Base-by-base conservation (phyloP, 2,888 invertebrate species). In the Dasysyrphus tricinctus region DNA sequence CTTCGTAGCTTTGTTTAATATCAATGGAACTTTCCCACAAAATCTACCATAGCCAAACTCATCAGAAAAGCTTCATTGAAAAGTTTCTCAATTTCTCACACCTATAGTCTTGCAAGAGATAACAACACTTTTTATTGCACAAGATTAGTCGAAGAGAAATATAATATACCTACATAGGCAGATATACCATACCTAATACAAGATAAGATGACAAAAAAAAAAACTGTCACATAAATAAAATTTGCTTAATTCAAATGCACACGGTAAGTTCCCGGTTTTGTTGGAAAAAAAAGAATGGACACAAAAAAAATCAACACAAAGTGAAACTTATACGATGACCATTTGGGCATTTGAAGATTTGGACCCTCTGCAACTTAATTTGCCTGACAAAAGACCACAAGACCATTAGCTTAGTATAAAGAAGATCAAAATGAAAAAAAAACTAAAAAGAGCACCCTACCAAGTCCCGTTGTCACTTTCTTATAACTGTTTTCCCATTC, bases 401-500 rank as follows among this genome's bases (percentile, higher is more conserved):
- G 42, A 49, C 56, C 44, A 59, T 49, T 56, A 67, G 67, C 67
- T 7, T 34, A n/a, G 24, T 29, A 29, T 32, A 44, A 16, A 59
- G 44, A 44, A 65, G 65, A 65, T 49, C 34, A 65, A 49, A 24
- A 42, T 24, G 1, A 34, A 57, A 57, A 57, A 61, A 42, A 47
- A 39, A 5, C 3, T 39, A 59, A 59, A 16, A 19, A 65, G 47
- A 42, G 59, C 29, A 70, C 77, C 82, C 82, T 78, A 82, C 51
- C 86, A 86, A 86, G 86, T 86, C 81, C 86, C 86, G 86, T 86
- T 86, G 86, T 86, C 86, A 86, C 86, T 86, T 86, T 86, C 86
- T 82, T 82, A 86, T 82, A 86, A 86, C 86, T 82, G 86, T 86
- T 82, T 82, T 75, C 72, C 78, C 70, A 86, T 79, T 86, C 67